A percentile compares a stretch with the other conserved stretches of the same genome.
phyloP scores from a whole-genome alignment of 2,888 invertebrate species.

The Sinohyriopsis cumingii region DNA sequence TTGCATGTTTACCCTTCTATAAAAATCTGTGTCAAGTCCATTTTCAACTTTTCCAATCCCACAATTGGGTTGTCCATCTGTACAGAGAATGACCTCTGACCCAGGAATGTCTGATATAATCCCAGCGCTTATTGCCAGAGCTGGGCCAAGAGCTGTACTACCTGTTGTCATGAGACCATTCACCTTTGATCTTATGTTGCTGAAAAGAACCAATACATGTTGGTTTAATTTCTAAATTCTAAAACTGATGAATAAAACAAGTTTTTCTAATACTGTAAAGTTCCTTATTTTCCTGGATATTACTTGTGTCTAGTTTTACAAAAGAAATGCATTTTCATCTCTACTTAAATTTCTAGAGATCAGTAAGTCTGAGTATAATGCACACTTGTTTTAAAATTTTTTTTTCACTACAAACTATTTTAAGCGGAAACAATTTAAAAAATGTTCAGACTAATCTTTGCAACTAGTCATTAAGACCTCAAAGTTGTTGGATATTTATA shows the following conservation, averaged over 20 bases:
- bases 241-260: not conserved
- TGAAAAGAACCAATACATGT: conserved; percentile 15
- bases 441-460: no score
- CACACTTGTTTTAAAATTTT: no score
- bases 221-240: not conserved
- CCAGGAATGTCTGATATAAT: conserved; percentile 47
- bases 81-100: conserved; percentile 66
- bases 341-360: no score
- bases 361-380: no score
- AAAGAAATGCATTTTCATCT: no score
- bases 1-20: conserved; percentile 34
- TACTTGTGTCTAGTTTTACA: no score
- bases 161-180: conserved; percentile 36
- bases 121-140: conserved; percentile 57
- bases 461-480: no score
- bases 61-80: conserved; percentile 64
- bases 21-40: conserved; percentile 24
- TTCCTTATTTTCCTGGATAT: no score
- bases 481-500: no score
- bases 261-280: not conserved
- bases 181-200: conserved; percentile 41
- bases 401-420: no score
- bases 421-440: no score
- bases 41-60: conserved; percentile 47
- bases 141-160: conserved; percentile 64